phyloP scores from a whole-genome alignment of 1,140 invertebrate species.

The Ctenoplectra terminalis region DNA sequence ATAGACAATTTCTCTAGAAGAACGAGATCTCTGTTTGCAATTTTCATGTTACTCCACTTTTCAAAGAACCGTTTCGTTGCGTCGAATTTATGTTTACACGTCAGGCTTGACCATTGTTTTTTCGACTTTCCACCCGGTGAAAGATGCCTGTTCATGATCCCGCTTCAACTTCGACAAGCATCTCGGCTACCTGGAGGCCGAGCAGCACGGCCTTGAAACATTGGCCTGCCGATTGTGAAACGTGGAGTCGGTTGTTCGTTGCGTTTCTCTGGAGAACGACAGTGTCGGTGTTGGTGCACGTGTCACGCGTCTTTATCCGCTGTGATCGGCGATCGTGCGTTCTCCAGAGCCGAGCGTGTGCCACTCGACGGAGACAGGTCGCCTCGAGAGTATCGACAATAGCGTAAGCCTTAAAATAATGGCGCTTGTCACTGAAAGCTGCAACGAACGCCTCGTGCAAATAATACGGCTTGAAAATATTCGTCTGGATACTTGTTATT shows the following conservation, averaged over 20 bases:
- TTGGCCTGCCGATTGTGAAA: conserved; percentile 35
- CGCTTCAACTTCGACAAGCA: conserved; percentile 15
- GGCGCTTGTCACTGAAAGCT: conserved; percentile 4
- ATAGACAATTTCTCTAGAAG: no score
- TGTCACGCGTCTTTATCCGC: conserved; percentile 15
- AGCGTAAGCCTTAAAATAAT: conserved; percentile 17
- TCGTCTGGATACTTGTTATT: background rate
- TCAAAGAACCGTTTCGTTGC: no score
- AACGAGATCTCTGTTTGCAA: no score
- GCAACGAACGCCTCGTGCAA: background rate
- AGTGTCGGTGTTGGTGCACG: conserved; percentile 27
- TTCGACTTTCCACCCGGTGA: background rate
- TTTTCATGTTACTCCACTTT: no score
- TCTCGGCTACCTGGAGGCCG: background rate
- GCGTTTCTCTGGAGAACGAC: background rate
- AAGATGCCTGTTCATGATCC: conserved; percentile 2
- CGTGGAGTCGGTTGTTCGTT: conserved; percentile 16
- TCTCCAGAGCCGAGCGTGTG: background rate
- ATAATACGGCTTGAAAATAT: background rate
- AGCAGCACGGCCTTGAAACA: conserved; percentile 19
- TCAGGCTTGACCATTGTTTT: background rate
- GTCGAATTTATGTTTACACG: background rate
- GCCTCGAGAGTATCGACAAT: background rate
- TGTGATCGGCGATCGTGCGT: conserved; percentile 16
- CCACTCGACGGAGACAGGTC: background rate